Evolutionary conservation across 2,113 vertebrate genomes (phyloP).

Genomic region (Ploceus nigricollis): DNA sequence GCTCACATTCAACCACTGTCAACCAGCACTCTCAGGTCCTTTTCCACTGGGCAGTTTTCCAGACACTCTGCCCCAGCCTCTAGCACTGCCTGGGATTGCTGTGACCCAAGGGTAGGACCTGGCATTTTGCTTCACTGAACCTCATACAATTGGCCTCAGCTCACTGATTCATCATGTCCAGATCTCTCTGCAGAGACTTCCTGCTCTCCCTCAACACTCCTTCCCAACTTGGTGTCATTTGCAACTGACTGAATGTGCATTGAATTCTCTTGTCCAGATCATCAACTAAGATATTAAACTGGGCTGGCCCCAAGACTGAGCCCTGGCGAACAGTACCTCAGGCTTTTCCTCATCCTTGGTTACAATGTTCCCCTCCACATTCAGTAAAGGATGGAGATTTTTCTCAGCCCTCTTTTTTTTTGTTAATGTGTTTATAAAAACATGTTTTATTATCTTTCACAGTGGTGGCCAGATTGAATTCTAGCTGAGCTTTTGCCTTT

Average conservation of each 20-base stretch:
- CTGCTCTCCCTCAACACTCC: not conserved
- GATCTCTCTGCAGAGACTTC: not conserved
- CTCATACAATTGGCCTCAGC: fast-evolving
- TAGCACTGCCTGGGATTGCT: not conserved
- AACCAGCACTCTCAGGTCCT: not conserved
- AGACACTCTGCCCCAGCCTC: not conserved
- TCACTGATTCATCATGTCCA: not conserved
- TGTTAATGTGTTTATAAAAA: not conserved
- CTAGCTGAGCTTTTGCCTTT: not conserved
- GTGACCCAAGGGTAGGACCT: not conserved
- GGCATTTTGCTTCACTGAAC: not conserved
- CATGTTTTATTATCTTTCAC: not conserved
- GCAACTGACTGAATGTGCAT: not conserved
- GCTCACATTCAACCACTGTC: fast-evolving
- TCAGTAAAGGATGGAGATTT: not conserved
- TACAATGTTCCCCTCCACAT: not conserved
- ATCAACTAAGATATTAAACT: not conserved
- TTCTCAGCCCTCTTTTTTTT: not conserved
- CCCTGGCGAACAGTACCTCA: not conserved
- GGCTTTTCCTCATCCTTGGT: not conserved
- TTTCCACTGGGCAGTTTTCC: not conserved
- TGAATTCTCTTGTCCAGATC: not conserved
- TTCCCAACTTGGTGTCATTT: not conserved
- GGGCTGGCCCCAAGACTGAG: not conserved
- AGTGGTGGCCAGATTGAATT: not conserved